phyloP scores from a whole-genome alignment of 2,888 invertebrate species.

The Torymus aiolomorphi region DNA sequence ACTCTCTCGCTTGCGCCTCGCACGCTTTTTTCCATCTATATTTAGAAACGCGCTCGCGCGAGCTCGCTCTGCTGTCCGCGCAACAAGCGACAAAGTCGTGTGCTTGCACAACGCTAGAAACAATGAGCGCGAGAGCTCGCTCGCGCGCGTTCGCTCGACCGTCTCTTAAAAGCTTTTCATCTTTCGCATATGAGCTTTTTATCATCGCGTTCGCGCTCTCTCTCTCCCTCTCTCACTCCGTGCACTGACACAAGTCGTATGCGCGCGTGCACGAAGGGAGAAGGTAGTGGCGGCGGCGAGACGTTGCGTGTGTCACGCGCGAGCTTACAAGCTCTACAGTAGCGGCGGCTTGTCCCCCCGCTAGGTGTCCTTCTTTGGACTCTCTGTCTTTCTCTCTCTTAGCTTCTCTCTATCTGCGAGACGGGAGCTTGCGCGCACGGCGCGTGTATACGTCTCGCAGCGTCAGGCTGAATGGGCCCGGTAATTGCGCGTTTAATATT shows the following conservation, averaged over 20 bases:
- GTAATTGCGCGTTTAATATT: constrained; percentile 76
- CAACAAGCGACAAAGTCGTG: constrained; percentile 54
- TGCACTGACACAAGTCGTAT: constrained; percentile 61
- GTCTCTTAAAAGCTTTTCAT: constrained; percentile 73
- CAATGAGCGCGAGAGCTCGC: constrained; percentile 58
- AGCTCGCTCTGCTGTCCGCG: constrained; percentile 27
- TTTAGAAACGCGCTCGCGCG: constrained; percentile 25
- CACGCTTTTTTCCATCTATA: constrained; percentile 45
- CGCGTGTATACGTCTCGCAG: constrained; percentile 65
- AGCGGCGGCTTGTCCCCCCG: constrained; percentile 47
- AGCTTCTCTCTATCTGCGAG: constrained; percentile 8
- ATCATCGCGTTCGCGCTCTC: constrained; percentile 69
- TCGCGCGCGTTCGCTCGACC: constrained; percentile 59
- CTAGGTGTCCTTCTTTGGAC: constrained; percentile 52
- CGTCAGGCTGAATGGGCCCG: constrained; percentile 73
- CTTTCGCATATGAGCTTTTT: constrained; percentile 73
- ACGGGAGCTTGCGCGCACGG: constrained; percentile 34
- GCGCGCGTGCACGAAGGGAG: constrained; percentile 59
- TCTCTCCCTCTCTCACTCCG: neutral
- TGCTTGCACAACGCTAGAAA: constrained; percentile 59
- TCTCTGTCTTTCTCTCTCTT: constrained; percentile 51
- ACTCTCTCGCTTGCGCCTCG: constrained; percentile 42
- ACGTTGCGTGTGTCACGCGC: constrained; percentile 61
- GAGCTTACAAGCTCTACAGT: constrained; percentile 48
- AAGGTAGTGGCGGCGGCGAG: constrained; percentile 37